Base-by-base conservation (phyloP, 1,140 invertebrate genomes). In the Calephelis virginiensis region DNA sequence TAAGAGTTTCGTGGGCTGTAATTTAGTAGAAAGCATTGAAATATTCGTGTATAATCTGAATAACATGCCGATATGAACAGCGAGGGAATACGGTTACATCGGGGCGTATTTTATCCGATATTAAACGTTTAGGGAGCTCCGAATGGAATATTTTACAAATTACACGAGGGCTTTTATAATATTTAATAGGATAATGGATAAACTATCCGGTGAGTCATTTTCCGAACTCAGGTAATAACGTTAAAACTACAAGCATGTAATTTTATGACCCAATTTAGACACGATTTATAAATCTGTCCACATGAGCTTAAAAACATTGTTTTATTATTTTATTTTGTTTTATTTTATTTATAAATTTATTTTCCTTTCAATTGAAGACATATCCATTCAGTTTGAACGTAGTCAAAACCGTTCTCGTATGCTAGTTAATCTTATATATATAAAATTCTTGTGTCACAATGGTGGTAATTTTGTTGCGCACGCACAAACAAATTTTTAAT, bases 1-100 rank as follows among this genome's bases (percentile, higher is more conserved):
- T 82, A 85, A 89, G 84, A 87, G 82, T 86, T 87, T 78, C 83
- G 86, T 90, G 85, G 80, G 82, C 83, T 85, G 85, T 91, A 91
- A 91, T 91, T 91, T 89, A 88, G 85, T 89, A 89, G 85, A 91
- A 86, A 89, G 89, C 89, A 91, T 89, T 91, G 89, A 89, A 91
- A 89, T 88, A 88, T 90, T 90, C 88, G 85, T 90, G 86, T 90
- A 85, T 88, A 89, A 89, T 91, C 86, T 89, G 85, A 91, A 89
- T 91, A 91, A 89, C 89, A 91, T 91, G 85, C 86, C 85, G 81
- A 91, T 91, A 91, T 91, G 86, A 89, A 89, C 88, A 86, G 85
- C 88, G 86, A 85, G 83, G 88, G 88, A 86, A 83, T 85, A 87
- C 77, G 74, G 77, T 73, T 78, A 85, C 85, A 81, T 82, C 78